Evolutionary conservation across 2,113 vertebrate species (phyloP).

Genomic region (Saguinus imperator): DNA sequence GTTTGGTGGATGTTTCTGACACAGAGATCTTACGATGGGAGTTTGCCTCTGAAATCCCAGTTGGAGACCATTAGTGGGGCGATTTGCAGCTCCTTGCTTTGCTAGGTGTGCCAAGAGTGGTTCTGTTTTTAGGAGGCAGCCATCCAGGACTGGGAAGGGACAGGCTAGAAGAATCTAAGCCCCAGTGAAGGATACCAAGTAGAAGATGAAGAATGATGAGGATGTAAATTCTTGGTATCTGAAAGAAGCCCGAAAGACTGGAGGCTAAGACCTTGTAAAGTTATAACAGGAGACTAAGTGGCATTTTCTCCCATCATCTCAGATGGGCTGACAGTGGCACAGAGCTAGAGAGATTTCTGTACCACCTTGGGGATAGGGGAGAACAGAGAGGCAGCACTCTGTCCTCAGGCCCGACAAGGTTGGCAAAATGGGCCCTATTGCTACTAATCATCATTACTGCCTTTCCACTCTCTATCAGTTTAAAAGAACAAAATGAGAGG

Average conservation of each 20-base stretch:
- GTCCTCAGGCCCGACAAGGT: background rate
- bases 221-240: background rate
- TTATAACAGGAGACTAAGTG: background rate
- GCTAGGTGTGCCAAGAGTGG: background rate
- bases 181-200: background rate
- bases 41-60: constrained; percentile 1
- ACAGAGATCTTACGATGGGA: constrained; percentile 23
- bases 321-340: background rate
- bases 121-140: constrained; percentile 27
- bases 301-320: background rate
- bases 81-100: constrained; percentile 24
- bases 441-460: rapidly evolving
- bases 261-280: background rate
- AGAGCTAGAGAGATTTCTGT: background rate
- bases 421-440: background rate
- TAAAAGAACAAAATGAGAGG: background rate
- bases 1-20: constrained; percentile 33
- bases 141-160: background rate
- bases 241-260: background rate
- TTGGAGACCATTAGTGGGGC: background rate
- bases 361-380: rapidly evolving
- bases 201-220: background rate
- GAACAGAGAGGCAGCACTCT: background rate
- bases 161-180: background rate
- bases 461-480: background rate